Evolutionary conservation across 2,113 vertebrate genomes (phyloP).

Genomic region (Candoia aspera): DNA sequence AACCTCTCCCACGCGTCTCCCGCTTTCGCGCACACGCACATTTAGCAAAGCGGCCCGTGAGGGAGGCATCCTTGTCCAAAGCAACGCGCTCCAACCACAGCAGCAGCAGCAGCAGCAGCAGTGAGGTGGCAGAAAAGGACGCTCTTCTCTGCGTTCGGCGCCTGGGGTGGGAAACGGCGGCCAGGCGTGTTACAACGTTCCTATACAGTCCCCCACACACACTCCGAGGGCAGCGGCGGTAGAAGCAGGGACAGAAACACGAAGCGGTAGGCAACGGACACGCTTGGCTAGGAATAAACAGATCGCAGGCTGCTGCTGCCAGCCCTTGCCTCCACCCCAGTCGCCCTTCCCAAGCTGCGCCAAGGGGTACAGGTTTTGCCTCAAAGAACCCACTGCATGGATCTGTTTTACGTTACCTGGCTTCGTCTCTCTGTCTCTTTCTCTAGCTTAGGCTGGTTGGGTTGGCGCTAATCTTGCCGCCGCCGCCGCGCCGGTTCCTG

Average conservation of each 20-base stretch:
- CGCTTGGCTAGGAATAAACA: not conserved
- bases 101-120: not conserved
- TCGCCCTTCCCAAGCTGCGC: constrained; percentile 24
- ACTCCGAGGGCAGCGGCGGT: constrained; percentile 13
- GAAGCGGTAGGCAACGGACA: not conserved
- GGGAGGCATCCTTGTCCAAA: not conserved
- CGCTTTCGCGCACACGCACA: not conserved
- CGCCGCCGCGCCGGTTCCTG: constrained; percentile 54
- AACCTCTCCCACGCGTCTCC: not conserved
- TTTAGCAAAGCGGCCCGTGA: not conserved
- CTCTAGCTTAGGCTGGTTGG: constrained; percentile 43
- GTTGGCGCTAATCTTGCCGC: constrained; percentile 54
- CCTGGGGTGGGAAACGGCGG: not conserved
- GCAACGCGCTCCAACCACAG: not conserved
- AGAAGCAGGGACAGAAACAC: constrained; percentile 15
- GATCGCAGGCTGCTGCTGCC: not conserved
- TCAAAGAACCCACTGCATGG: constrained; percentile 29
- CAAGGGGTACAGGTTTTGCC: not conserved
- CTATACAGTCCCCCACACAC: not conserved
- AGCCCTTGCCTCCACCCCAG: not conserved
- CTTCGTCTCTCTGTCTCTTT: constrained; percentile 27
- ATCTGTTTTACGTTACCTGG: constrained; percentile 65
- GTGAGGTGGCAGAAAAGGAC: not conserved
- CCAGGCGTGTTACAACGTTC: not conserved
- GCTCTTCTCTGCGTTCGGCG: not conserved